These are phyloP conservation scores for Australoheros scitulus DNA, from an alignment of 2,113 vertebrate species.

Conservation along the genomic window DNA sequence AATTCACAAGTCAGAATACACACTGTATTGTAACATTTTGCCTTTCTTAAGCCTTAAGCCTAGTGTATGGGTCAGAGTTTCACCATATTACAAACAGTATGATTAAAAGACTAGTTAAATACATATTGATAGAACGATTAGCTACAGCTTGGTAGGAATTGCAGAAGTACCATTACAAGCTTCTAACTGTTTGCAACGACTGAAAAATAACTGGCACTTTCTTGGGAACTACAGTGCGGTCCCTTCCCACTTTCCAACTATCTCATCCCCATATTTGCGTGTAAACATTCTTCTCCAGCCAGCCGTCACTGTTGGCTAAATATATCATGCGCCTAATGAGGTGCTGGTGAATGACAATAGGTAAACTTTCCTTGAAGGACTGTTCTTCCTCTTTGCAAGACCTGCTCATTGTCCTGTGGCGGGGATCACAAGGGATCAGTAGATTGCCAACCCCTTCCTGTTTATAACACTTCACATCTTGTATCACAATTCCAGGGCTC, in stretches of 20 bases:
- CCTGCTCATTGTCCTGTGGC: slow-evolving; percentile 60
- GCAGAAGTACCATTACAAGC: background rate
- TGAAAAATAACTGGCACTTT: background rate
- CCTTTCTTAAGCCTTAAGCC: too few relatives aligned
- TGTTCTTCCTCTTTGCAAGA: slow-evolving; percentile 41
- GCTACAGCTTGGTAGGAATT: background rate
- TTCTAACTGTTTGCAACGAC: background rate
- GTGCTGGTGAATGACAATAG: slow-evolving; percentile 52
- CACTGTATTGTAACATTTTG: too few relatives aligned
- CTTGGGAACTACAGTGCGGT: background rate
- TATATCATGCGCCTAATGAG: slow-evolving; percentile 49
- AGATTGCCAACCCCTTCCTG: slow-evolving; percentile 73
- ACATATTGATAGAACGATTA: too few relatives aligned
- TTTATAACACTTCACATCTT: slow-evolving; percentile 68
- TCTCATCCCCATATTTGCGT: slow-evolving; percentile 3
- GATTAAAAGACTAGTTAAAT: too few relatives aligned
- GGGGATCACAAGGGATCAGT: slow-evolving; percentile 38
- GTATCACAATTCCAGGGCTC: slow-evolving; percentile 44
- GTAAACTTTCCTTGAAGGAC: slow-evolving; percentile 40
- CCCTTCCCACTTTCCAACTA: background rate
- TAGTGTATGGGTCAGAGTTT: too few relatives aligned
- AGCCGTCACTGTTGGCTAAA: slow-evolving; percentile 56
- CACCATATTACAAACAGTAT: too few relatives aligned
- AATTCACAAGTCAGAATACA: background rate
- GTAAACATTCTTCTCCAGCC: slow-evolving; percentile 12